Evolutionary conservation across 2,797 vertebrate species (phyloP).

Genomic region (Harpagifer antarcticus): DNA sequence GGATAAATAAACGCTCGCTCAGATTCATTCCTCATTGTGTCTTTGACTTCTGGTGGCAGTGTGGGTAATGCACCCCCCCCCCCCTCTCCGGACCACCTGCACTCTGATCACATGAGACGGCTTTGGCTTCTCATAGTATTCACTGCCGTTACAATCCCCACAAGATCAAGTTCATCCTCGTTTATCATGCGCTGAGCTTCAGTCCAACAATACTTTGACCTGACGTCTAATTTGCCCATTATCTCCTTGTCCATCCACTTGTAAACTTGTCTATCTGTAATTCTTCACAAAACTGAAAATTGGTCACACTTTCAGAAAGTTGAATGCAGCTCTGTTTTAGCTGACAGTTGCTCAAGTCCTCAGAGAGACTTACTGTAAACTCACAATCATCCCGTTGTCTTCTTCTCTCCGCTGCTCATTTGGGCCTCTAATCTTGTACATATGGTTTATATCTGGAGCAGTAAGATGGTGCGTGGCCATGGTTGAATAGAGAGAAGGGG

Average conservation of each 20-base stretch:
- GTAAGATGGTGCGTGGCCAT: slow-evolving; percentile 61
- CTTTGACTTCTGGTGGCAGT: slow-evolving; percentile 52
- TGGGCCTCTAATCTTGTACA: slow-evolving; percentile 66
- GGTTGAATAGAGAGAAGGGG: slow-evolving; percentile 28
- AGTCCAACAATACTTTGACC: slow-evolving; percentile 1
- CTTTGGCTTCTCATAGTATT: slow-evolving; percentile 39
- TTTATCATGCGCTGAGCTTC: slow-evolving; percentile 28
- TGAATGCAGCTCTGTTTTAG: background rate
- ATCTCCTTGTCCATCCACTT: slow-evolving; percentile 6
- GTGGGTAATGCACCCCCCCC: slow-evolving; percentile 16
- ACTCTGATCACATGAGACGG: slow-evolving; percentile 51
- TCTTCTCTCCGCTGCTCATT: slow-evolving; percentile 48
- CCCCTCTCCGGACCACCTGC: slow-evolving; percentile 59
- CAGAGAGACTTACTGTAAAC: slow-evolving; percentile 10
- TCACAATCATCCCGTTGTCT: slow-evolving; percentile 47
- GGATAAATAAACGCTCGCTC: slow-evolving; percentile 66
- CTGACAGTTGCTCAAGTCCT: slow-evolving; percentile 6
- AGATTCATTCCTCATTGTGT: slow-evolving; percentile 45
- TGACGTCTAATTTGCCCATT: background rate
- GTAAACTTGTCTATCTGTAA: background rate
- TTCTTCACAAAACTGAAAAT: background rate
- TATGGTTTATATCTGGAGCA: slow-evolving; percentile 70
- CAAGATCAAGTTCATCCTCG: slow-evolving; percentile 32
- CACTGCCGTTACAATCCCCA: slow-evolving; percentile 31
- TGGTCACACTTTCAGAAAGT: background rate